Base-by-base conservation (phyloP, 2,888 invertebrate genomes). In the Chalcis sispes region DNA sequence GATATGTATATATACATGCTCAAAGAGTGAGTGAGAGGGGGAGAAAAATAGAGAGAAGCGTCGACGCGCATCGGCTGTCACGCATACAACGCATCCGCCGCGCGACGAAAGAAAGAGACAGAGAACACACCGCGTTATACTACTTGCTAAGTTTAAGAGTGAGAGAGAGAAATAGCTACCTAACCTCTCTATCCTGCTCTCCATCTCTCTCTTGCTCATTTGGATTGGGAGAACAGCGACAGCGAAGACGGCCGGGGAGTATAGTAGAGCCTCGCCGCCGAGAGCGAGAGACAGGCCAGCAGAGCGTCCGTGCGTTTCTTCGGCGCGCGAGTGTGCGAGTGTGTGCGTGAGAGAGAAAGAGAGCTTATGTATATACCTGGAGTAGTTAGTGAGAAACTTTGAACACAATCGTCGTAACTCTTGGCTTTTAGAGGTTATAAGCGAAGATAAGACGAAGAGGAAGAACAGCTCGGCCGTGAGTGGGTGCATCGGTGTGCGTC, bases 11-110 rank as follows among this genome's bases (percentile, higher is more conserved):
- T 27, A 40, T 40, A 42, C 8, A 52, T 42, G 27, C 27, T n/a
- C n/a, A n/a, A n/a, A n/a, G n/a, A 1, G 75, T 58, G 65, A n/a
- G 74, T 75, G 74, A 50, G 69, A 27, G 72, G 66, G 40, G 42
- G 29, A 8, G 42, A 8, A 8, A 25, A 42, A n/a, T 10, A 18
- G 25, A 56, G 54, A 59, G 62, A 18, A 76, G 59, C 23, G 74
- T 5, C 65, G 65, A 64, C 56, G 72, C 64, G 64, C 72, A 72
- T 65, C 61, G 40, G 40, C 62, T 52, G 62, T 61, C 50, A 71
- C 62, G 62, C 62, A 61, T 62, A 32, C 54, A 62, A 70, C 50
- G 52, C 70, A 40, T 27, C 7, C 40, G 36, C 10, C 4, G 4
- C 4, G 58, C 59, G 27, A 59, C 59, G 52, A 18, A 36, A 70